A percentile compares a stretch with the other conserved stretches of the same genome.
Conservation (phyloP, 1,140 invertebrate genomes). For the Asobara japonica region DNA sequence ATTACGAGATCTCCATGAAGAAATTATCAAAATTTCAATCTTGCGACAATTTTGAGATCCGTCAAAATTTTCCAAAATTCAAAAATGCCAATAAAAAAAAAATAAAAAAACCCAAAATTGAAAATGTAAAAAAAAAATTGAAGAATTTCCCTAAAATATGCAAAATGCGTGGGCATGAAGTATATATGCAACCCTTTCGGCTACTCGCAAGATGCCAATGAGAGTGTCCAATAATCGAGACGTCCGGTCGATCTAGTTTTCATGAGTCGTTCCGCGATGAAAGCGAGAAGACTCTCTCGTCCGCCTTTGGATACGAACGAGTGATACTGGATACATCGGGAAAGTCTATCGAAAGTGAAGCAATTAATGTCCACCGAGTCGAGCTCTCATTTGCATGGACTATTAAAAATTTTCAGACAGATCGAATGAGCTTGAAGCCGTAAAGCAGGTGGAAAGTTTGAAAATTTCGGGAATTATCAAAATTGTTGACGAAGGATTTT, state of each 20-base stretch:
- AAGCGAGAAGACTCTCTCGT: slow-evolving; percentile 58
- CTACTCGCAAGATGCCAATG: no score
- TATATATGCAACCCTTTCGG: neutral
- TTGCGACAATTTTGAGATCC: no score
- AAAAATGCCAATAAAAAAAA: no score
- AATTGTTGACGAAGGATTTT: no score
- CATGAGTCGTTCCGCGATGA: slow-evolving; percentile 45
- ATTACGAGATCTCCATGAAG: neutral
- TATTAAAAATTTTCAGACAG: slow-evolving; percentile 28
- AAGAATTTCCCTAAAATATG: no score
- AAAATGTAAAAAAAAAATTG: no score
- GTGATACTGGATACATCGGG: slow-evolving; percentile 59
- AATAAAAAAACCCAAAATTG: no score
- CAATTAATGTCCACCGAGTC: slow-evolving; percentile 38
- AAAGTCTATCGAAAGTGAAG: slow-evolving; percentile 64
- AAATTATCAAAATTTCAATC: no score
- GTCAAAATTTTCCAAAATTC: no score
- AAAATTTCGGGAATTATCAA: neutral
- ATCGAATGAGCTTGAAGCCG: no score
- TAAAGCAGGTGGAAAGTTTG: neutral
- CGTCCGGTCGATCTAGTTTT: slow-evolving; percentile 55
- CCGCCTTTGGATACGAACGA: slow-evolving; percentile 46
- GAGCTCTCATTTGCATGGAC: slow-evolving; percentile 21
- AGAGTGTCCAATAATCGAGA: slow-evolving; percentile 12
- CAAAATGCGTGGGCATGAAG: neutral